Evolutionary conservation across 2,888 invertebrate species (phyloP).

Genomic region (Drosophila tanythrix): DNA sequence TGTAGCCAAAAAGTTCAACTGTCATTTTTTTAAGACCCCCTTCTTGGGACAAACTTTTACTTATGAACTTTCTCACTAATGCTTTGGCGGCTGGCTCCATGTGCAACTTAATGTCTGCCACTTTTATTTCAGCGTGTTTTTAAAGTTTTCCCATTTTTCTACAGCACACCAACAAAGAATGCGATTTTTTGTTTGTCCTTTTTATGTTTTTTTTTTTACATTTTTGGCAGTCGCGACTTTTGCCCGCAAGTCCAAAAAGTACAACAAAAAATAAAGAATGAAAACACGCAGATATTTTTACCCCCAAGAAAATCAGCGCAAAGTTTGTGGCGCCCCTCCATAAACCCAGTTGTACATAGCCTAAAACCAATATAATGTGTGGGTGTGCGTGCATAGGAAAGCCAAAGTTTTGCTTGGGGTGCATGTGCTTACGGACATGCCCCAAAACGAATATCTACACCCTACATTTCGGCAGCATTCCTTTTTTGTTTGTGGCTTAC

Average conservation of each 20-base stretch:
- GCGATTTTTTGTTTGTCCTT: conserved; percentile 45
- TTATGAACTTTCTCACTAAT: conserved; percentile 72
- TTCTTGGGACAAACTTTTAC: conserved; percentile 57
- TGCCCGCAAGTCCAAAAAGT: conserved; percentile 38
- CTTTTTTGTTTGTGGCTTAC: conserved; percentile 59
- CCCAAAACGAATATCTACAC: conserved; percentile 35
- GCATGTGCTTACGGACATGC: conserved; percentile 43
- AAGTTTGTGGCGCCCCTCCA: conserved; percentile 60
- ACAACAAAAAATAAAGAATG: conserved; percentile 9
- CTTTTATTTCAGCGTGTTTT: conserved; percentile 65
- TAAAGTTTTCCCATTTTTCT: conserved; percentile 77
- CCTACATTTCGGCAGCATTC: conserved; percentile 25
- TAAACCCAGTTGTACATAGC: conserved; percentile 42
- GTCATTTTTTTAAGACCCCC: conserved; percentile 63
- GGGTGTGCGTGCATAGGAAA: conserved; percentile 40
- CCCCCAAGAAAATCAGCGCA: conserved; percentile 67
- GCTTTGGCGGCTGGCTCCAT: conserved; percentile 52
- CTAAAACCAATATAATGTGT: conserved; percentile 64
- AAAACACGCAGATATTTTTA: conserved; percentile 14
- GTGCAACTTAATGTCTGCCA: conserved; percentile 67
- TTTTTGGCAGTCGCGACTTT: conserved; percentile 38
- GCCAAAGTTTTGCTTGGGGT: conserved; percentile 74
- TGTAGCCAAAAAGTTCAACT: conserved; percentile 65
- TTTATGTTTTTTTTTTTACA: neutral
- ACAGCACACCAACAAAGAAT: conserved; percentile 49